Conservation (phyloP, 1,140 invertebrate species). For the Microplitis demolitor region DNA sequence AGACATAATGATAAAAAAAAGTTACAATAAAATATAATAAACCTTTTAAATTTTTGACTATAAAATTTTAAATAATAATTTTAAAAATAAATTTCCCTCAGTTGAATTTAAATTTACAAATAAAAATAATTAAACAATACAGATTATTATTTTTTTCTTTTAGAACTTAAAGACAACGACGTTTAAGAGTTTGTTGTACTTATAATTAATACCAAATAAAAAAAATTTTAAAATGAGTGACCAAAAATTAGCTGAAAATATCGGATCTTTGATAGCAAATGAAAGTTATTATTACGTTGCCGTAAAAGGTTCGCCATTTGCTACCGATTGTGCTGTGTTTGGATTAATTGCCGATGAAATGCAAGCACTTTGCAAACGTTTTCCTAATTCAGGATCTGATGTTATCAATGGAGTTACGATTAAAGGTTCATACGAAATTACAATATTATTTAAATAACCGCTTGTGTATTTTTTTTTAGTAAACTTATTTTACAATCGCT, state of each 20-base stretch:
- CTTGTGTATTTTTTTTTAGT: conserved; percentile 23
- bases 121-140: not conserved
- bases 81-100: no score
- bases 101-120: no score
- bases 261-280: conserved; percentile 37
- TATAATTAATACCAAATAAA: not conserved
- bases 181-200: conserved; percentile 31
- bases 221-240: conserved; percentile 11
- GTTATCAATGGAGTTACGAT: conserved; percentile 74
- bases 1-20: not conserved
- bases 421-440: conserved; percentile 58
- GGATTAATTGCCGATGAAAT: conserved; percentile 72
- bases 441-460: conserved; percentile 13
- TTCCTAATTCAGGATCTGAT: conserved; percentile 66
- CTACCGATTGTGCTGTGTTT: conserved; percentile 74
- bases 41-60: not conserved
- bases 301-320: conserved; percentile 78
- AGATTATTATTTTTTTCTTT: conserved; percentile 19
- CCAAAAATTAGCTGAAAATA: conserved; percentile 43
- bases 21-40: not conserved
- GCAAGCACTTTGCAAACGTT: conserved; percentile 70
- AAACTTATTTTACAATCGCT: not conserved
- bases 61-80: not conserved
- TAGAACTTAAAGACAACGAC: conserved; percentile 55
- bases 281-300: conserved; percentile 69